Conservation (phyloP, 2,888 invertebrate species). For the Hartigia nigra region DNA sequence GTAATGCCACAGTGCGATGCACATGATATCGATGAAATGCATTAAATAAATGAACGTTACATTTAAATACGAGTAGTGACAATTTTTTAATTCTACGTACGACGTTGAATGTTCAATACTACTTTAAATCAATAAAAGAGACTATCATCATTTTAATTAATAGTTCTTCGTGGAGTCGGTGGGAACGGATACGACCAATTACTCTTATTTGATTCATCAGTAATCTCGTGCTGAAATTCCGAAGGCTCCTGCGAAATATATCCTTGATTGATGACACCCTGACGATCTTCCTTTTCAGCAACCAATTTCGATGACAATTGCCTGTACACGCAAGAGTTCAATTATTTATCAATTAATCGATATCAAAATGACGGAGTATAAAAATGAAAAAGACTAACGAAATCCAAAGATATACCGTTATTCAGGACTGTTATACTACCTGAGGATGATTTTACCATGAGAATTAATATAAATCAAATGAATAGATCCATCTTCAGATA, state of each 20-base stretch:
- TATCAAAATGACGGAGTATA: not conserved
- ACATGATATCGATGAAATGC: not conserved
- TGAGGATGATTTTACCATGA: too few species aligned
- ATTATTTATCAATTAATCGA: not conserved
- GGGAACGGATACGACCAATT: slow-evolving; percentile 64
- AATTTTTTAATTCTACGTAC: not conserved
- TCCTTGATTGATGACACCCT: slow-evolving; percentile 58
- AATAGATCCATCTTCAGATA: too few species aligned
- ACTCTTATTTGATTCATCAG: slow-evolving; percentile 48
- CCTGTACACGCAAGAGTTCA: not conserved
- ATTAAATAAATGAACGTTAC: not conserved
- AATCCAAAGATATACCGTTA: not conserved
- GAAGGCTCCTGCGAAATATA: slow-evolving; percentile 53
- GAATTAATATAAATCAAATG: too few species aligned
- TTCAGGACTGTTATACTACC: too few species aligned
- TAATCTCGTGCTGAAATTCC: slow-evolving; percentile 46
- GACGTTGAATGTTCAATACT: not conserved
- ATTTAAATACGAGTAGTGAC: not conserved
- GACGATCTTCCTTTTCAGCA: slow-evolving; percentile 35
- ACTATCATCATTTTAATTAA: slow-evolving; percentile 23
- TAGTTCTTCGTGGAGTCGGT: slow-evolving; percentile 49
- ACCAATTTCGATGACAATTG: slow-evolving; percentile 18
- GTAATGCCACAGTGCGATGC: not conserved
- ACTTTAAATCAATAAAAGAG: not conserved
- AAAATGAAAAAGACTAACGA: not conserved